Evolutionary conservation across 2,797 vertebrate species (phyloP).

Genomic region (Lates japonicus): DNA sequence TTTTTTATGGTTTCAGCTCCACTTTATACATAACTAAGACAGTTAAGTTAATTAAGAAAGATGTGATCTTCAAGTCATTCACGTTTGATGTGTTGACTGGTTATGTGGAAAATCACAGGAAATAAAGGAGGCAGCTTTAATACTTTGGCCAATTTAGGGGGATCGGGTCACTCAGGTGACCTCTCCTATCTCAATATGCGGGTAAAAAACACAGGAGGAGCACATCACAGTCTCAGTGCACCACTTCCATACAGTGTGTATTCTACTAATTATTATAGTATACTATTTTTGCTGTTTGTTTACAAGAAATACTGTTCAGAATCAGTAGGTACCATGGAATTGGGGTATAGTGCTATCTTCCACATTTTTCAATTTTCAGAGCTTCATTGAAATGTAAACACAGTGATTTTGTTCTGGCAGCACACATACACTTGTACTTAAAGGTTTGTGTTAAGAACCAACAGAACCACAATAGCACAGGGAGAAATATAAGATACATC

Average conservation of each 20-base stretch:
- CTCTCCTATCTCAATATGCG: conserved; percentile 7
- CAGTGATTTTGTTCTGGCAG: background rate
- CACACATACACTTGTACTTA: background rate
- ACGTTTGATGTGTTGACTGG: background rate
- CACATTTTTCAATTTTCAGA: background rate
- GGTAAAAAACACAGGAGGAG: background rate
- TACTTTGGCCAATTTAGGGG: background rate
- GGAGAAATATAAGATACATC: background rate
- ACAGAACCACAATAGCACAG: background rate
- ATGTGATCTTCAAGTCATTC: background rate
- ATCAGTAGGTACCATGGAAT: background rate
- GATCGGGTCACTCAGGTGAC: background rate
- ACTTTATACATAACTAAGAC: background rate
- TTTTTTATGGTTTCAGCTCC: background rate
- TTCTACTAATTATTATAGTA: background rate
- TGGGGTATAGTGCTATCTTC: background rate
- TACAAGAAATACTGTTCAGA: background rate
- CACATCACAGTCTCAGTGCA: background rate
- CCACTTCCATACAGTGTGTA: background rate
- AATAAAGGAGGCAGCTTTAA: background rate
- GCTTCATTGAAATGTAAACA: background rate
- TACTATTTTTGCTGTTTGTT: background rate
- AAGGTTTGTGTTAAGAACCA: background rate
- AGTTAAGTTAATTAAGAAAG: background rate
- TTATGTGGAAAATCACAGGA: background rate